Evolutionary conservation across 2,888 invertebrate species (phyloP).

Genomic region (Ypsolopha scabrella): DNA sequence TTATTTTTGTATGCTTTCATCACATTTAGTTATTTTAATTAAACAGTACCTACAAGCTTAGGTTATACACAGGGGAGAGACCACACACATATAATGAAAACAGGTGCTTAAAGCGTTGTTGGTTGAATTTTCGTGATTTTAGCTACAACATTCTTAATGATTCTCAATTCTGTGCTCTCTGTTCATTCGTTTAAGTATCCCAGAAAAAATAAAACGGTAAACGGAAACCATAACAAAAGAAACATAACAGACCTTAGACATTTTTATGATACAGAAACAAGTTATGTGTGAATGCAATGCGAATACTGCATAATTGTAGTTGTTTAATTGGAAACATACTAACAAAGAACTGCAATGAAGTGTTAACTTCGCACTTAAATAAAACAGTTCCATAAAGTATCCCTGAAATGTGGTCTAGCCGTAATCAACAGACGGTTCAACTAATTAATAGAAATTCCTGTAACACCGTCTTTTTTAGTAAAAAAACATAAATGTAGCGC

Average conservation of each 20-base stretch:
- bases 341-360: conserved; percentile 1
- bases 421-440: conserved; percentile 19
- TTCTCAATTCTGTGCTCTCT: too few species aligned
- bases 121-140: background rate
- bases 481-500: conserved; percentile 42
- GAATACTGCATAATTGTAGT: background rate
- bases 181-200: too few species aligned
- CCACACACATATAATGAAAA: background rate
- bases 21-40: too few species aligned
- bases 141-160: background rate
- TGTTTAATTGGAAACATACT: background rate
- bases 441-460: conserved; percentile 57
- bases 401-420: conserved; percentile 1
- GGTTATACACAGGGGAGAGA: too few species aligned
- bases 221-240: background rate
- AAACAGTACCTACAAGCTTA: too few species aligned
- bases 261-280: background rate
- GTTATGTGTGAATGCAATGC: background rate
- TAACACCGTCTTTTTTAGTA: conserved; percentile 35
- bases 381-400: conserved; percentile 10
- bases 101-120: background rate
- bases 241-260: background rate
- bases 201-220: background rate
- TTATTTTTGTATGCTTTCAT: too few species aligned
- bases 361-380: conserved; percentile 6